phyloP scores from a whole-genome alignment of 2,113 vertebrate species.

The Camarhynchus parvulus region DNA sequence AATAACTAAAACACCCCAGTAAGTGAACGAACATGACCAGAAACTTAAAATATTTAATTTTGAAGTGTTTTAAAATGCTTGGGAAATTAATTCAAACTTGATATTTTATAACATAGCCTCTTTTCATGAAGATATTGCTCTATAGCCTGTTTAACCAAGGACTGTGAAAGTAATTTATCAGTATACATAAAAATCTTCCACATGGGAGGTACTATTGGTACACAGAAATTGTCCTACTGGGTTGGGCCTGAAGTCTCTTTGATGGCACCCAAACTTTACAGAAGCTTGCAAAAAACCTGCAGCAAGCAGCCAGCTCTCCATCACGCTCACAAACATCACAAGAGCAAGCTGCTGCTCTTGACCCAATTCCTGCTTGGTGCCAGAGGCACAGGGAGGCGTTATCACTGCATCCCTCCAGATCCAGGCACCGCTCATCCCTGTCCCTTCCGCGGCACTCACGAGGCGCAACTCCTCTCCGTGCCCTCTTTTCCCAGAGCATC shows the following conservation, averaged over 20 bases:
- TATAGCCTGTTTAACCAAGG: not conserved
- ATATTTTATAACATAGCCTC: not conserved
- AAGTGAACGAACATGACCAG: not conserved
- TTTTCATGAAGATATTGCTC: not conserved
- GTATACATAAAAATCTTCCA: not conserved
- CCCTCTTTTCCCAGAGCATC: not conserved
- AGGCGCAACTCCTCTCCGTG: not conserved
- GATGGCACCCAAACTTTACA: not conserved
- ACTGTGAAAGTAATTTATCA: not conserved
- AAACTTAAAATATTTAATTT: not conserved
- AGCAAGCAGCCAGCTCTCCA: not conserved
- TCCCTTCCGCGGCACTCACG: not conserved
- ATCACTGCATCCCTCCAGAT: not conserved
- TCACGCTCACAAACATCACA: not conserved
- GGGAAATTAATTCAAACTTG: not conserved
- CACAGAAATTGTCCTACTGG: not conserved
- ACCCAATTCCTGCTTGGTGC: not conserved
- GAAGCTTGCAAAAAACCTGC: not conserved
- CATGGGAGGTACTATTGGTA: too few relatives aligned
- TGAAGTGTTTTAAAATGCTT: not conserved
- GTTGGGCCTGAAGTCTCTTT: not conserved
- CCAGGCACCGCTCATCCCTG: not conserved
- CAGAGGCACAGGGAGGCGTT: not conserved
- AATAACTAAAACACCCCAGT: not conserved
- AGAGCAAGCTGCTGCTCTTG: not conserved